A percentile compares a stretch with the other conserved stretches of the same genome.
Evolutionary conservation across 2,797 vertebrate genomes (phyloP).

Genomic region (Sebastes wilsoni): DNA sequence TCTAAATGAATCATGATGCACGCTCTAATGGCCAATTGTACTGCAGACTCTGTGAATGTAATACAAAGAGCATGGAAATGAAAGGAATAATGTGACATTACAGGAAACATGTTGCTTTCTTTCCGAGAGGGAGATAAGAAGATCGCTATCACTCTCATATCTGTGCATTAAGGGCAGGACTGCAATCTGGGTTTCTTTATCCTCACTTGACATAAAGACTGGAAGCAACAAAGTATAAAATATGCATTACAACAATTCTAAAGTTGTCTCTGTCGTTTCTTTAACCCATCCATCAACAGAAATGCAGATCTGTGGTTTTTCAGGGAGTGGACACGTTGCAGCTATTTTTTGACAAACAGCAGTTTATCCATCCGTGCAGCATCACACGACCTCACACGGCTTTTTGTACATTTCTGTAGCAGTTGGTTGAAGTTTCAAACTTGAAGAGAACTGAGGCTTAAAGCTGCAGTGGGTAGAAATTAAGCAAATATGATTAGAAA

Average conservation of each 20-base stretch:
- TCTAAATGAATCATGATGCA: conserved; percentile 12
- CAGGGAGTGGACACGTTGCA: not conserved
- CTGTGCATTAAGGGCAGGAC: not conserved
- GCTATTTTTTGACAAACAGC: not conserved
- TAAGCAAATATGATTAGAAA: too few species aligned
- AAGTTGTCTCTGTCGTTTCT: not conserved
- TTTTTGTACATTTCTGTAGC: not conserved
- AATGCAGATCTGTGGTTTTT: not conserved
- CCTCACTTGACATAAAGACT: not conserved
- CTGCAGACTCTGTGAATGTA: not conserved
- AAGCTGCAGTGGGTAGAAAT: too few species aligned
- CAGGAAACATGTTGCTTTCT: not conserved
- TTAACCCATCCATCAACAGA: not conserved
- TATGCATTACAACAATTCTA: not conserved
- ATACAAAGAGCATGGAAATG: not conserved
- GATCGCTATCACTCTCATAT: not conserved
- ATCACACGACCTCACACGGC: not conserved
- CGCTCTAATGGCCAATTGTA: not conserved
- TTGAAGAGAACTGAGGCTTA: not conserved
- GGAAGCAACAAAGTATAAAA: not conserved
- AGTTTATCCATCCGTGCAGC: not conserved
- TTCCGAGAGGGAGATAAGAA: not conserved
- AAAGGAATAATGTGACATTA: not conserved
- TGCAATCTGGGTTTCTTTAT: not conserved
- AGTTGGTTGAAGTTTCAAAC: not conserved